These are phyloP conservation scores for Sinocyclocheilus grahami DNA, from an alignment of 2,113 vertebrate genomes.

Conservation along the genomic window DNA sequence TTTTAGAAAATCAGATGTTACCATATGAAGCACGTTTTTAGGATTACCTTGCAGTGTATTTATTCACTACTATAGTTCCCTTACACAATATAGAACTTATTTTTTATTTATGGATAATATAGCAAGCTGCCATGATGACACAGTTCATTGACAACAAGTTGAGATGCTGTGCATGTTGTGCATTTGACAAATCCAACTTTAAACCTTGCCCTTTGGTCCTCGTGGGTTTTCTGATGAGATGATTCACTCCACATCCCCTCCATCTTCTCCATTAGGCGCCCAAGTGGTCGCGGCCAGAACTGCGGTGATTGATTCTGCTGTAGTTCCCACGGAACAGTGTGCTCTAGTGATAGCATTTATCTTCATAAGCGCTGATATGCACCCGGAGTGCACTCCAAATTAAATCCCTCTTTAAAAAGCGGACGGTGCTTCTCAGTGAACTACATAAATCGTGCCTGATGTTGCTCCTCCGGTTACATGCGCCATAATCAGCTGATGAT, in stretches of 20 bases:
- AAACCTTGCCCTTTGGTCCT: slow-evolving; percentile 14
- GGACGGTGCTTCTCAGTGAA: slow-evolving; percentile 34
- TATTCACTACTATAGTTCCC: background rate
- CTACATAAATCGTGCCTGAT: slow-evolving; percentile 52
- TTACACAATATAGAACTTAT: background rate
- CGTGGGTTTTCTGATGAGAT: slow-evolving; percentile 41
- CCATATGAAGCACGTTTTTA: background rate
- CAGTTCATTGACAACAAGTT: background rate
- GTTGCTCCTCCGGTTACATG: slow-evolving; percentile 41
- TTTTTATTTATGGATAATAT: background rate
- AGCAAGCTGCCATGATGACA: background rate
- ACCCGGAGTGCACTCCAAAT: slow-evolving; percentile 53
- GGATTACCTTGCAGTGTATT: background rate
- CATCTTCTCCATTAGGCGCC: slow-evolving; percentile 59
- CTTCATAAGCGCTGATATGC: slow-evolving; percentile 69
- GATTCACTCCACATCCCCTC: slow-evolving; percentile 33
- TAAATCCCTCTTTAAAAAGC: slow-evolving; percentile 51
- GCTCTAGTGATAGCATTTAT: slow-evolving; percentile 70
- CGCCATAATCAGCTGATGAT: slow-evolving; percentile 47
- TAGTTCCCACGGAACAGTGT: slow-evolving; percentile 64
- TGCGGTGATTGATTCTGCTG: slow-evolving; percentile 76
- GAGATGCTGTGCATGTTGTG: background rate
- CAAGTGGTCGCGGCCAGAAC: slow-evolving; percentile 73
- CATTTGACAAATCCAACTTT: slow-evolving; percentile 13
- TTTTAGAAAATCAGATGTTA: background rate